Evolutionary conservation across 2,888 invertebrate species (phyloP).

Genomic region (Drosophila ezoana): DNA sequence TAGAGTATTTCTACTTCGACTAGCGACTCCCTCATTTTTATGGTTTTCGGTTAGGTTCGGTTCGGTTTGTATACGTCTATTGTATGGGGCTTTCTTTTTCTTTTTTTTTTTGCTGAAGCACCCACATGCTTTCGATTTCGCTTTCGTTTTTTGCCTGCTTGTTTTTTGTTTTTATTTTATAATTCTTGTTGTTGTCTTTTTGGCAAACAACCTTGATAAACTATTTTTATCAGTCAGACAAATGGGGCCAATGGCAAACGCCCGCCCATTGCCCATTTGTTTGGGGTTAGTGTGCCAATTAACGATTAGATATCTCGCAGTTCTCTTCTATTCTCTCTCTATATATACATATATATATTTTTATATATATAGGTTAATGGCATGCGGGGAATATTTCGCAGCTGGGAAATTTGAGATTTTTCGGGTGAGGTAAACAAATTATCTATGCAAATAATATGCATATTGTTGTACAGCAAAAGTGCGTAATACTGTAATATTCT

Average conservation of each 20-base stretch:
- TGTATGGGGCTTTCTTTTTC: conserved; percentile 21
- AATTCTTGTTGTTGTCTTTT: conserved; percentile 40
- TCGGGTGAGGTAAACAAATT: conserved; percentile 60
- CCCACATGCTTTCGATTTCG: conserved; percentile 58
- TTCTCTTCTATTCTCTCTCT: background rate
- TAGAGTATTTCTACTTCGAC: no score
- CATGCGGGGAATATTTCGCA: conserved; percentile 15
- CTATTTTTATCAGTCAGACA: conserved; percentile 75
- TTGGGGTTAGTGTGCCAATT: conserved; percentile 80
- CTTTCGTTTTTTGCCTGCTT: conserved; percentile 20
- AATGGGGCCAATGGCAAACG: conserved; percentile 77
- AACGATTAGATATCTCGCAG: conserved; percentile 67
- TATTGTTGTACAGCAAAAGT: conserved; percentile 27
- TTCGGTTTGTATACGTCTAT: conserved; percentile 14
- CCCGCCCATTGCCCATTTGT: conserved; percentile 43
- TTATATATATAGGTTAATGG: conserved; percentile 62
- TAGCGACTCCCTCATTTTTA: conserved; percentile 1
- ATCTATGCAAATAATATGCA: conserved; percentile 61
- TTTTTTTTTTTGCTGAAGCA: conserved; percentile 38
- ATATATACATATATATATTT: background rate
- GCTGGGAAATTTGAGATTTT: conserved; percentile 3
- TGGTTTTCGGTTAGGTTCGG: conserved; percentile 13
- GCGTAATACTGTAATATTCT: conserved; percentile 17
- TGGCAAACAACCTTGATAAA: conserved; percentile 76
- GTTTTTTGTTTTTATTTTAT: conserved; percentile 10